Evolutionary conservation across 2,113 vertebrate genomes (phyloP).

Genomic region (Pseudolaguvia tuberculata): DNA sequence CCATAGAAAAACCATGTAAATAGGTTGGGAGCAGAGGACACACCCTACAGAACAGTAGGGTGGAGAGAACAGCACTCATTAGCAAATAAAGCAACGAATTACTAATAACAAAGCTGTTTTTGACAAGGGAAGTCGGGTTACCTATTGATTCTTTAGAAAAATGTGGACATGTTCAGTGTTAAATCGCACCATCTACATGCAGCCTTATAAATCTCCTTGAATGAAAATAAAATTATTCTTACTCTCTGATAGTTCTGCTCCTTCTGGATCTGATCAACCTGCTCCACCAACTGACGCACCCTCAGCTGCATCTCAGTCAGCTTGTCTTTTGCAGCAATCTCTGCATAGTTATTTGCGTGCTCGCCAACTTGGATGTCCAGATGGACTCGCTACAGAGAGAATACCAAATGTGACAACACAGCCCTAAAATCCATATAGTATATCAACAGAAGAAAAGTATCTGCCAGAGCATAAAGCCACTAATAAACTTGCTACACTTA

Average conservation of each 20-base stretch:
- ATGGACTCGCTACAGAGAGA: conserved; percentile 76
- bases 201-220: background rate
- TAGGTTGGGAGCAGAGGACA: no score
- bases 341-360: conserved; percentile 86
- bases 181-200: background rate
- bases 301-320: conserved; percentile 84
- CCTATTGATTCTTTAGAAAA: no score
- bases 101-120: no score
- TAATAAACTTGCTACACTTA: conserved; percentile 58
- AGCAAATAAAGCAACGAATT: no score
- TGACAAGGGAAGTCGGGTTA: no score
- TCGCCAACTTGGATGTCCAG: conserved; percentile 90
- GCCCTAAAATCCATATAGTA: background rate
- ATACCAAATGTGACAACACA: background rate
- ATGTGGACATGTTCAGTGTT: background rate
- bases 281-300: conserved; percentile 84
- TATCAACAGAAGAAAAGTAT: no score
- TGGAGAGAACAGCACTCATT: no score
- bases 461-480: background rate
- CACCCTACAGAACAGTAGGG: no score
- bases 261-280: conserved; percentile 92
- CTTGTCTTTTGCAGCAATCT: conserved; percentile 90
- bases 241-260: conserved; percentile 92
- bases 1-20: no score
- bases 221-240: conserved; percentile 40